Evolutionary conservation across 2,797 vertebrate genomes (phyloP).

Genomic region (Hapalemur alaotrensis): DNA sequence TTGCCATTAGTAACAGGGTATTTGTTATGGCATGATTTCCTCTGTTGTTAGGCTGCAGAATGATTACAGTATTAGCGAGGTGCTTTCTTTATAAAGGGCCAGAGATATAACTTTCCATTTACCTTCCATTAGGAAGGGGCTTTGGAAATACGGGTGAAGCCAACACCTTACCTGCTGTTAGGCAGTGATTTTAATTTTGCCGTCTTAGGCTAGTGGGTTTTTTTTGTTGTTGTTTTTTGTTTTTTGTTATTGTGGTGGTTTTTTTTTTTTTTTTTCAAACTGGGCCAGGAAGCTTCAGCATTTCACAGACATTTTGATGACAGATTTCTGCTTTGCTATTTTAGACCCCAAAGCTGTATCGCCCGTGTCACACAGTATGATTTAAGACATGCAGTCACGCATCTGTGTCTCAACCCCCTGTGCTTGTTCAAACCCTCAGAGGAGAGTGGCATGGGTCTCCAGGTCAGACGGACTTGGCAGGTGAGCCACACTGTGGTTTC

Average conservation of each 20-base stretch:
- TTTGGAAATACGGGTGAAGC: conserved; percentile 81
- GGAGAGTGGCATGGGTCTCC: background rate
- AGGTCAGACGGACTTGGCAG: background rate
- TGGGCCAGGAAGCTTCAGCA: conserved; percentile 81
- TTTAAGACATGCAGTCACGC: conserved; percentile 69
- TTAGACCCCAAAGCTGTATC: conserved; percentile 76
- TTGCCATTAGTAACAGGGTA: conserved; percentile 91
- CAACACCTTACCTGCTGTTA: conserved; percentile 83
- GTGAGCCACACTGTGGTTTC: background rate
- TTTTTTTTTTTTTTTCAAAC: conserved; percentile 26
- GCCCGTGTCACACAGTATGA: conserved; percentile 72
- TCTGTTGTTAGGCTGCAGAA: conserved; percentile 87
- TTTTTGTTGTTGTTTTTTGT: background rate
- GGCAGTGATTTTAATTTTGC: conserved; percentile 80
- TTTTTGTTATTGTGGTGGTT: background rate
- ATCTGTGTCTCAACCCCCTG: conserved; percentile 73
- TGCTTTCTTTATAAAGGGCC: conserved; percentile 85
- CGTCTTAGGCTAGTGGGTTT: conserved; percentile 65
- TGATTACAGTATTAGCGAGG: conserved; percentile 88
- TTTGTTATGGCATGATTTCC: conserved; percentile 90
- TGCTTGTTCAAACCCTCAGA: background rate
- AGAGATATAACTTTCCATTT: conserved; percentile 86
- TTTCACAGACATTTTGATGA: conserved; percentile 80
- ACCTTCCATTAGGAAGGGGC: conserved; percentile 83
- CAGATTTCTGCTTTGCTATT: conserved; percentile 83